Conservation (phyloP, 2,888 invertebrate species). For the Agrochola lychnidis region DNA sequence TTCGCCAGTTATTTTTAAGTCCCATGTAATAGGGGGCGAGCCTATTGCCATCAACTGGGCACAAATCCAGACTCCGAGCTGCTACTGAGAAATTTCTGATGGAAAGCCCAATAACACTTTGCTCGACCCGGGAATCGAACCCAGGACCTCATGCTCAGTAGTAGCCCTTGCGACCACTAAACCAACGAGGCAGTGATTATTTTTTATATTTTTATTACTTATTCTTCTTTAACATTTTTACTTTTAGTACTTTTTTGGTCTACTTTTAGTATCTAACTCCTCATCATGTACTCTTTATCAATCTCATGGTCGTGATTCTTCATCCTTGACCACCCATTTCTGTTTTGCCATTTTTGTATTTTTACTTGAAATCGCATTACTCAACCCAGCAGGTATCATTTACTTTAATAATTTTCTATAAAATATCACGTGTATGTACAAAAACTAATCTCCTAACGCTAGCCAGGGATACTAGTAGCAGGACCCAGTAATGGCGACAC, state of each 20-base stretch:
- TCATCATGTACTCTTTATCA: not conserved
- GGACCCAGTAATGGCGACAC: constrained; percentile 60
- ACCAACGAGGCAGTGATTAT: too few relatives aligned
- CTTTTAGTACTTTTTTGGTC: too few relatives aligned
- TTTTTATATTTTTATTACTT: too few relatives aligned
- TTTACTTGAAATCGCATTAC: not conserved
- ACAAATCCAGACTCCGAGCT: too few relatives aligned
- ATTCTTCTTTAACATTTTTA: not conserved
- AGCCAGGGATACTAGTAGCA: constrained; percentile 42
- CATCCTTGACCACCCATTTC: not conserved
- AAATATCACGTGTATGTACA: constrained; percentile 48
- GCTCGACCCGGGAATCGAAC: too few relatives aligned
- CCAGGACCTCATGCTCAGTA: too few relatives aligned
- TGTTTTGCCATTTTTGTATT: not conserved
- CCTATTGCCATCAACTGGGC: too few relatives aligned
- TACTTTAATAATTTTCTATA: constrained; percentile 28
- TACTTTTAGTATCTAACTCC: not conserved
- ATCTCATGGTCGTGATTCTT: not conserved
- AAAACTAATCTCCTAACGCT: constrained; percentile 54
- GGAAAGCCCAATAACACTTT: too few relatives aligned
- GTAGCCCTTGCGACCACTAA: too few relatives aligned
- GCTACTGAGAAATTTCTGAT: too few relatives aligned
- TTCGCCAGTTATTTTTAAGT: too few relatives aligned
- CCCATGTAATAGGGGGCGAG: too few relatives aligned
- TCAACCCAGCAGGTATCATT: constrained; percentile 9